These are phyloP conservation scores for Pseudachorutes palmiensis DNA, from an alignment of 1,140 invertebrate species.

Conservation along the genomic window DNA sequence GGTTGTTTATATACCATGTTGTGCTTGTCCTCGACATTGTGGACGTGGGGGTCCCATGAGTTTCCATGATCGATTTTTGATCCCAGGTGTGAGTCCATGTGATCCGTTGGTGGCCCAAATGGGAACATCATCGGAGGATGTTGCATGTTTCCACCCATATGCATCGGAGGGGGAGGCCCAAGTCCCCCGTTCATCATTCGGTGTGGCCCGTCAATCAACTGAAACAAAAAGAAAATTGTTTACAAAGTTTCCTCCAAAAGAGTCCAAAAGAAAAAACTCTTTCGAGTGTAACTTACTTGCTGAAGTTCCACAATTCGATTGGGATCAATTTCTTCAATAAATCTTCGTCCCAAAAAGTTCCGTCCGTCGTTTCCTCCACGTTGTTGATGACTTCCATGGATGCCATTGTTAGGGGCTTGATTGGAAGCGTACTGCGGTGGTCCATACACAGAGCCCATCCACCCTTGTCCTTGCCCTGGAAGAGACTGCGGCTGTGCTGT, in stretches of 20 bases:
- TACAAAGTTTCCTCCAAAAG: background rate
- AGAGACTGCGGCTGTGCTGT: constrained; percentile 11
- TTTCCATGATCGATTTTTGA: constrained; percentile 25
- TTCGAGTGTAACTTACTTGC: constrained; percentile 25
- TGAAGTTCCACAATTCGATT: constrained; percentile 30
- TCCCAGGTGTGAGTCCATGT: constrained; percentile 20
- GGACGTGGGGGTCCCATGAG: constrained; percentile 21
- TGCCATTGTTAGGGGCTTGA: constrained; percentile 19
- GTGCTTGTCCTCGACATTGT: constrained; percentile 32
- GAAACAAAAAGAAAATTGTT: constrained; percentile 12
- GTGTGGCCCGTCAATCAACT: constrained; percentile 29
- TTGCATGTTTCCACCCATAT: constrained; percentile 25
- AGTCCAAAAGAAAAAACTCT: background rate
- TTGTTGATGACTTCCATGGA: constrained; percentile 22
- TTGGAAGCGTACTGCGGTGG: constrained; percentile 14
- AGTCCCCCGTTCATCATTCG: constrained; percentile 31
- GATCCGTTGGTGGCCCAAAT: constrained; percentile 23
- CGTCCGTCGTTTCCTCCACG: constrained; percentile 6
- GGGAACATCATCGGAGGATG: constrained; percentile 27
- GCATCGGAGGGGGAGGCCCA: constrained; percentile 22
- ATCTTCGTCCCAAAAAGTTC: constrained; percentile 30
- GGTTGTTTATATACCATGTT: constrained; percentile 17
- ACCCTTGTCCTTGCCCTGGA: background rate
- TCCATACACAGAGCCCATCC: background rate
- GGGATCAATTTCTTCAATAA: constrained; percentile 31